Conservation (phyloP, 64 coral and sea anemone genomes). For the Stichodactyla helianthus region DNA sequence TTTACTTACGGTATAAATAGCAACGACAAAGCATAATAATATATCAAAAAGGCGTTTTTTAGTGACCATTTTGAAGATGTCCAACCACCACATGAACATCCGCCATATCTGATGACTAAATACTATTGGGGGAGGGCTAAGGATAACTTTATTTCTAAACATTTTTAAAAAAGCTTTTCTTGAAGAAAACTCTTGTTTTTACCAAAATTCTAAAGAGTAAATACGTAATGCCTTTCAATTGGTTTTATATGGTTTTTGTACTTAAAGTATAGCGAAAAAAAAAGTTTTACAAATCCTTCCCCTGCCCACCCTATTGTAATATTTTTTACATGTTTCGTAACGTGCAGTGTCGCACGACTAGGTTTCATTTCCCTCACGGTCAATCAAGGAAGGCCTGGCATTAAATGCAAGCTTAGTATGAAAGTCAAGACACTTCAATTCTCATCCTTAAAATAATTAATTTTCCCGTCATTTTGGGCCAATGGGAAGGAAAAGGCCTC, state of each 20-base stretch:
- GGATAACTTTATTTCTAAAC: not conserved
- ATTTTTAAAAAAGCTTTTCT: not conserved
- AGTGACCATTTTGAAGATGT: not conserved
- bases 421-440: not conserved
- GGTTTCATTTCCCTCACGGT: not conserved
- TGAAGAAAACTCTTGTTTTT: not conserved
- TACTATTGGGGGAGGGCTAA: not conserved
- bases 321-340: not conserved
- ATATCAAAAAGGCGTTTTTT: not conserved
- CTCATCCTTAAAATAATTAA: not conserved
- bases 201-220: not conserved
- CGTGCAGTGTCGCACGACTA: not conserved
- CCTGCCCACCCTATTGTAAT: not conserved
- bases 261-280: not conserved
- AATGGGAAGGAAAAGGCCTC: conserved; percentile 17
- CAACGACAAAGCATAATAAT: not conserved
- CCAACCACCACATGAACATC: not conserved
- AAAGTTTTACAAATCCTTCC: not conserved
- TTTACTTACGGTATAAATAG: conserved; percentile 12
- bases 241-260: not conserved
- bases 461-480: not conserved
- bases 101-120: not conserved
- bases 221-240: not conserved
- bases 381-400: conserved; percentile 7
- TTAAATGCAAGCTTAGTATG: not conserved